A percentile compares a stretch with the other conserved stretches of the same genome.
Evolutionary conservation across 2,888 invertebrate species (phyloP).

Genomic region (Epirrita christyi): DNA sequence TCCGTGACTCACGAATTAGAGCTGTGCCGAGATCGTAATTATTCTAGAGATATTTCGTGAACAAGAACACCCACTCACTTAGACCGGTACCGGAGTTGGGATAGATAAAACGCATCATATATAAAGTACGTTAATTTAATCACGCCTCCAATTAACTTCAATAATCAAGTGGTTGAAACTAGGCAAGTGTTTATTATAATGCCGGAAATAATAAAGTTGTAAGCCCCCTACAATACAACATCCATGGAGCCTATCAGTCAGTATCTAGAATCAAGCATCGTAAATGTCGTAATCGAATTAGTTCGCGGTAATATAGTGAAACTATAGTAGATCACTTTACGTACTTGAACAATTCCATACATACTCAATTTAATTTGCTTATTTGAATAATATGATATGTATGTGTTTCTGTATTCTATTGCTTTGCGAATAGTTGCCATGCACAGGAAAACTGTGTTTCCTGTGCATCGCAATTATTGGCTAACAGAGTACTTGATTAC

Average conservation of each 20-base stretch:
- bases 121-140: slow-evolving; percentile 64
- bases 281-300: neutral
- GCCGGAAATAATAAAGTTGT: slow-evolving; percentile 14
- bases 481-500: slow-evolving; percentile 13
- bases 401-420: too few relatives aligned
- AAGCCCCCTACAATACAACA: neutral
- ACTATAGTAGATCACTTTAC: neutral
- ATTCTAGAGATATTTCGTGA: slow-evolving; percentile 75
- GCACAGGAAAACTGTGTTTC: slow-evolving; percentile 32
- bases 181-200: slow-evolving; percentile 29
- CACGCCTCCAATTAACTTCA: slow-evolving; percentile 67
- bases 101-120: slow-evolving; percentile 61
- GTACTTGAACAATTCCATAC: neutral
- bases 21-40: slow-evolving; percentile 77
- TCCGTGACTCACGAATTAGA: slow-evolving; percentile 84
- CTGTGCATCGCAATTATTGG: slow-evolving; percentile 11
- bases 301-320: neutral
- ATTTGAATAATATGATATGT: too few relatives aligned
- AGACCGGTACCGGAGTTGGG: slow-evolving; percentile 35
- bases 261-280: neutral
- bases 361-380: too few relatives aligned
- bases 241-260: neutral
- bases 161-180: slow-evolving; percentile 47
- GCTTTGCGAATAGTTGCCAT: too few relatives aligned
- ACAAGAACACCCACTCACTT: slow-evolving; percentile 66